phyloP scores from a whole-genome alignment of 2,888 invertebrate genomes.

The Ormyrus labotus region DNA sequence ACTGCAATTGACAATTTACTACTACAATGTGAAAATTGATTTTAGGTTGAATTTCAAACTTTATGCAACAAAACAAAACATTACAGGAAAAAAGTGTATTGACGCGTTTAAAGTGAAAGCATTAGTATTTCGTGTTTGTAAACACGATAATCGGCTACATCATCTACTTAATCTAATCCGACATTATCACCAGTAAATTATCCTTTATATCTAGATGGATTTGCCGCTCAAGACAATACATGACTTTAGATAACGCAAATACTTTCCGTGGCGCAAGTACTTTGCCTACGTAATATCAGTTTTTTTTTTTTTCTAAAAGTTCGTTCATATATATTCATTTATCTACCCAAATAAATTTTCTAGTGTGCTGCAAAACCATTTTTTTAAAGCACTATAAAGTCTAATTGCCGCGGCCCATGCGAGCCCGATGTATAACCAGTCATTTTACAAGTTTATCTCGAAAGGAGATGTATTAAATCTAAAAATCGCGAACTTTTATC shows the following conservation, averaged over 20 bases:
- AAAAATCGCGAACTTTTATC: no score
- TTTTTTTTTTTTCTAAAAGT: conserved; percentile 9
- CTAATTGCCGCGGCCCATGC: conserved; percentile 51
- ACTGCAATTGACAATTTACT: no score
- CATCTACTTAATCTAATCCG: no score
- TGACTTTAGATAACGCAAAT: not conserved
- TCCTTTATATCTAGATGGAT: conserved; percentile 7
- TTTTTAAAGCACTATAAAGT: conserved; percentile 17
- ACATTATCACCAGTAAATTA: not conserved
- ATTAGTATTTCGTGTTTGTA: no score
- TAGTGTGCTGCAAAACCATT: conserved; percentile 29
- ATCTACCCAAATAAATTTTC: conserved; percentile 47
- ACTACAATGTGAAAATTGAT: no score
- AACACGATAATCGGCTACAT: no score
- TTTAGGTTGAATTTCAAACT: no score
- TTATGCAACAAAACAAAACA: no score
- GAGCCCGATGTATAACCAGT: conserved; percentile 31
- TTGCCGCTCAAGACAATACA: conserved; percentile 24
- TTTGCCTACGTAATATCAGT: conserved; percentile 9
- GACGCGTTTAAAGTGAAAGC: no score
- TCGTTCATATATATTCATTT: conserved; percentile 21
- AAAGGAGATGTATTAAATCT: conserved; percentile 3
- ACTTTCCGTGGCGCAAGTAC: conserved; percentile 5
- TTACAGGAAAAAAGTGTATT: no score
- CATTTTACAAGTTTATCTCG: conserved; percentile 35